phyloP scores from a whole-genome alignment of 2,888 invertebrate species.

The Lutraria lutraria region DNA sequence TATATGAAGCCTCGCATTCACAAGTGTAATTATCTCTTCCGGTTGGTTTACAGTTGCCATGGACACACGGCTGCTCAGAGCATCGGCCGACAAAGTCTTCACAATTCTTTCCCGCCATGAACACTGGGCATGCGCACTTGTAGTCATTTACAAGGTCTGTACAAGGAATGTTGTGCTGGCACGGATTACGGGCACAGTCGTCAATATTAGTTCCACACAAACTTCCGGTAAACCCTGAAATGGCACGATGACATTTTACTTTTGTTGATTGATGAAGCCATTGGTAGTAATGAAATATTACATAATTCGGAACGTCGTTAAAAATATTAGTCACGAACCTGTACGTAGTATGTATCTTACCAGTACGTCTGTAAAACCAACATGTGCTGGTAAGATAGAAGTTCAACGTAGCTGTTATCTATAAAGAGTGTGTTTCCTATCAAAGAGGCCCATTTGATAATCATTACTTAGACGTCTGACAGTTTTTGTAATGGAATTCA shows the following conservation, averaged over 20 bases:
- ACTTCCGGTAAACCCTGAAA: conserved; percentile 28
- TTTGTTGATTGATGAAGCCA: too few species aligned
- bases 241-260: neutral
- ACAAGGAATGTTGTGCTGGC: conserved; percentile 65
- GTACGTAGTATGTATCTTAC: too few species aligned
- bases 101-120: conserved; percentile 67
- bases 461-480: too few species aligned
- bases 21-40: conserved; percentile 67
- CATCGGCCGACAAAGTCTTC: conserved; percentile 67
- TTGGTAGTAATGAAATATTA: too few species aligned
- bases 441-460: too few species aligned
- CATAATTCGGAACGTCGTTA: too few species aligned
- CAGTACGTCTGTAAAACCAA: too few species aligned
- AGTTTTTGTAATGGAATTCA: too few species aligned
- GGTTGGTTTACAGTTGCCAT: conserved; percentile 61
- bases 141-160: conserved; percentile 67
- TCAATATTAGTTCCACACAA: conserved; percentile 66
- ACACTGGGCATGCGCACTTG: conserved; percentile 63
- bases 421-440: too few species aligned
- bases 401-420: too few species aligned
- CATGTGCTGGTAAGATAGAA: too few species aligned
- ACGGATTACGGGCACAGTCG: conserved; percentile 66
- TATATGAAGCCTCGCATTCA: conserved; percentile 61
- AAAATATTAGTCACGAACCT: too few species aligned
- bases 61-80: conserved; percentile 58